Percentiles rank a stretch among this genome's conserved stretches.
Evolutionary conservation across 2,888 invertebrate genomes (phyloP).

Genomic region (Athrips mouffetella): DNA sequence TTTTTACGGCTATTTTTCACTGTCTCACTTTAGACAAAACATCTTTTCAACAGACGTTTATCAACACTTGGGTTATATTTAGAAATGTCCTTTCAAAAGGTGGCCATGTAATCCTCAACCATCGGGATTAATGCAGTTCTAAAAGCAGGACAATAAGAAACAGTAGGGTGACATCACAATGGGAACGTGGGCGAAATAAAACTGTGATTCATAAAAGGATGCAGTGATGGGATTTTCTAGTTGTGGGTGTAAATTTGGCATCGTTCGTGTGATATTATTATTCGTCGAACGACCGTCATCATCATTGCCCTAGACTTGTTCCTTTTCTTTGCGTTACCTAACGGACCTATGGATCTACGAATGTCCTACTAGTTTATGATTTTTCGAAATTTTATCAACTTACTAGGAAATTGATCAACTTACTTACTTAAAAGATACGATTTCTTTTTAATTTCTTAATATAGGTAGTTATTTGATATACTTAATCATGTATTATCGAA

Average conservation of each 20-base stretch:
- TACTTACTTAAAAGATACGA: no score
- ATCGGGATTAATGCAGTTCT: constrained; percentile 64
- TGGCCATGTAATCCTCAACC: constrained; percentile 55
- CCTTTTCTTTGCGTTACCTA: no score
- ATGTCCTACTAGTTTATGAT: no score
- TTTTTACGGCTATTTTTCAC: no score
- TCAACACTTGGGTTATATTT: constrained; percentile 30
- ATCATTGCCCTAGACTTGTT: no score
- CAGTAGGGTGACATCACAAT: constrained; percentile 52
- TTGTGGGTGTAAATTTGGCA: constrained; percentile 3
- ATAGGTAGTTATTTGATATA: no score
- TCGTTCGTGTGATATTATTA: background rate
- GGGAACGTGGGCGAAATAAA: constrained; percentile 25
- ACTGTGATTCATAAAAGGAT: constrained; percentile 2
- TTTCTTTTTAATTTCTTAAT: no score
- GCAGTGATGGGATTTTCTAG: background rate
- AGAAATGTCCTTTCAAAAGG: constrained; percentile 41
- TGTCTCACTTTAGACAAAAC: constrained; percentile 1
- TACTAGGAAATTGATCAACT: no score
- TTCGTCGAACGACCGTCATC: no score
- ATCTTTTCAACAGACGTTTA: constrained; percentile 28
- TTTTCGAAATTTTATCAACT: no score
- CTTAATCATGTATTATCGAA: no score
- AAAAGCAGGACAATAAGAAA: constrained; percentile 57
- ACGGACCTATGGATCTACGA: no score